Evolutionary conservation across 2,113 vertebrate species (phyloP).

Genomic region (Cygnus buccinator): DNA sequence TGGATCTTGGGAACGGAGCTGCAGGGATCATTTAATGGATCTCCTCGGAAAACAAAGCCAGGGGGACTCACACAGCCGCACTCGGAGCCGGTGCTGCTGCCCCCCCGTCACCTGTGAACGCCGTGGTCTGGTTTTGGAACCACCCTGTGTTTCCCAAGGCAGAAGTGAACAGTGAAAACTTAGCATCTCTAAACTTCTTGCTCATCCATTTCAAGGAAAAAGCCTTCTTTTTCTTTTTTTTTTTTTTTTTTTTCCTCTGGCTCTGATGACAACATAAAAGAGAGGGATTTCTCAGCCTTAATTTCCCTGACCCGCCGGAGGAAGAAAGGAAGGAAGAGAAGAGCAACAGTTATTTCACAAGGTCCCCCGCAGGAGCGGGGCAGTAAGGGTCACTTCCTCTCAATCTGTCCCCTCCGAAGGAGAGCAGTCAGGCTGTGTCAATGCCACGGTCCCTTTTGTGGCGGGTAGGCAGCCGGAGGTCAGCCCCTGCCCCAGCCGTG

Average conservation of each 20-base stretch:
- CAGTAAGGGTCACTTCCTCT: constrained; percentile 59
- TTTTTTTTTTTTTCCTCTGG: neutral
- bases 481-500: neutral
- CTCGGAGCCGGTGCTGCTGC: neutral
- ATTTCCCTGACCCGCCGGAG: constrained; percentile 12
- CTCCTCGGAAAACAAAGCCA: neutral
- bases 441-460: constrained; percentile 49
- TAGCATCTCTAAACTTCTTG: neutral
- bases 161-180: neutral
- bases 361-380: constrained; percentile 10
- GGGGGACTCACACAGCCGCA: neutral
- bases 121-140: neutral
- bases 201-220: neutral
- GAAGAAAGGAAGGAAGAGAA: constrained; percentile 36
- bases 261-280: neutral
- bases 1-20: neutral
- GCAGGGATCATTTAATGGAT: neutral
- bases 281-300: neutral
- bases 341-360: constrained; percentile 30
- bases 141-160: neutral
- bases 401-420: constrained; percentile 42
- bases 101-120: neutral
- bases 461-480: constrained; percentile 21
- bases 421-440: constrained; percentile 47
- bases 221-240: neutral